phyloP scores from a whole-genome alignment of 2,888 invertebrate species.

The Hedya salicella region DNA sequence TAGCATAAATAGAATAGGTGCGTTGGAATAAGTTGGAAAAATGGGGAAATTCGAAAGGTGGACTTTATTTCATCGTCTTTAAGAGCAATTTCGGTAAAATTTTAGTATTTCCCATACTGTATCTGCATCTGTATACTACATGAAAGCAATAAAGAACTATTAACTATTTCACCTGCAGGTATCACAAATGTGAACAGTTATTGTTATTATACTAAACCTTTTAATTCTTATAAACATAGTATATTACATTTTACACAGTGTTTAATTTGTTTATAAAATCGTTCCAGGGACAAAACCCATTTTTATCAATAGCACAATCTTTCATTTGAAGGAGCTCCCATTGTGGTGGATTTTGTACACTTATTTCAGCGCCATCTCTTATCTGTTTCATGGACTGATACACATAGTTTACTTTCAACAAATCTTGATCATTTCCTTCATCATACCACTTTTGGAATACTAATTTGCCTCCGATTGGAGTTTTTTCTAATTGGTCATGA shows the following conservation, averaged over 20 bases:
- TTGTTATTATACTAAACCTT: too few species aligned
- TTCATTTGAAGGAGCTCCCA: slow-evolving; percentile 57
- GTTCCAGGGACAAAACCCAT: slow-evolving; percentile 66
- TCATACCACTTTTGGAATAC: slow-evolving; percentile 72
- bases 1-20: too few species aligned
- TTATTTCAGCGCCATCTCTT: slow-evolving; percentile 54
- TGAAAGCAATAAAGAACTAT: too few species aligned
- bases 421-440: slow-evolving; percentile 49
- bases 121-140: too few species aligned
- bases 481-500: slow-evolving; percentile 62
- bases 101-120: too few species aligned
- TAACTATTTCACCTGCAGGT: too few species aligned
- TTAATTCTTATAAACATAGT: too few species aligned
- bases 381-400: slow-evolving; percentile 64
- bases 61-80: too few species aligned
- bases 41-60: too few species aligned
- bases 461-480: slow-evolving; percentile 72
- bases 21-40: too few species aligned
- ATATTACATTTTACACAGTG: not conserved
- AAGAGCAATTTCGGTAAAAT: too few species aligned
- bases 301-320: slow-evolving; percentile 53
- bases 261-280: slow-evolving; percentile 53
- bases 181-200: too few species aligned
- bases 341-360: slow-evolving; percentile 58
- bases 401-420: slow-evolving; percentile 66